phyloP scores from a whole-genome alignment of 2,113 vertebrate species.

The Rhabdornis inornatus region DNA sequence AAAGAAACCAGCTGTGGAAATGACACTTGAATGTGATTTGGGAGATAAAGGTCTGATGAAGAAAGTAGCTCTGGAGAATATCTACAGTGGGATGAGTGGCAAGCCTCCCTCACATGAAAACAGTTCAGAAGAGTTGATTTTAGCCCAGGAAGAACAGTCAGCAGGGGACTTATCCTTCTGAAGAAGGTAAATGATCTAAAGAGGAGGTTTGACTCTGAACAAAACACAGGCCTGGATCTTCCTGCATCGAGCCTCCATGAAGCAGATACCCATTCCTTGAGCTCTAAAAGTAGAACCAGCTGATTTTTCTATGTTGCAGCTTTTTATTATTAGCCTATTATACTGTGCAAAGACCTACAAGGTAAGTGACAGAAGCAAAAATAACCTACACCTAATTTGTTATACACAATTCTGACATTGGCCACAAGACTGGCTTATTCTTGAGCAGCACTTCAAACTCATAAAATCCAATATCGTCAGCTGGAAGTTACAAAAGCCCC shows the following conservation, averaged over 20 bases:
- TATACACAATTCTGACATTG: neutral
- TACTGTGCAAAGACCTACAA: neutral
- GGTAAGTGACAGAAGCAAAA: neutral
- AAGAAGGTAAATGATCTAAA: neutral
- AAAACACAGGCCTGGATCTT: neutral
- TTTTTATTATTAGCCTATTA: neutral
- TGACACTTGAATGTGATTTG: neutral
- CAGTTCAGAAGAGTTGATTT: neutral
- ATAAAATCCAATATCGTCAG: neutral
- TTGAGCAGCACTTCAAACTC: neutral
- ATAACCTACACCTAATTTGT: neutral
- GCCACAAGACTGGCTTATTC: neutral
- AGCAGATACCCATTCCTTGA: neutral
- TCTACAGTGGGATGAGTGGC: neutral
- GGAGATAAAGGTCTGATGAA: neutral
- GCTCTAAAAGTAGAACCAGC: neutral
- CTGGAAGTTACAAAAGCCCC: neutral
- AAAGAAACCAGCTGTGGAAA: neutral
- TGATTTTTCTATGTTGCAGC: neutral
- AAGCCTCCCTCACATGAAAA: neutral
- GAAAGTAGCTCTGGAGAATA: neutral
- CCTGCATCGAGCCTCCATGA: rapidly evolving
- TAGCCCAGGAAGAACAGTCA: neutral
- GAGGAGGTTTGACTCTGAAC: neutral
- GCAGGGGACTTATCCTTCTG: neutral